Conservation (phyloP, 2,888 invertebrate genomes). For the Xestia c-nigrum region DNA sequence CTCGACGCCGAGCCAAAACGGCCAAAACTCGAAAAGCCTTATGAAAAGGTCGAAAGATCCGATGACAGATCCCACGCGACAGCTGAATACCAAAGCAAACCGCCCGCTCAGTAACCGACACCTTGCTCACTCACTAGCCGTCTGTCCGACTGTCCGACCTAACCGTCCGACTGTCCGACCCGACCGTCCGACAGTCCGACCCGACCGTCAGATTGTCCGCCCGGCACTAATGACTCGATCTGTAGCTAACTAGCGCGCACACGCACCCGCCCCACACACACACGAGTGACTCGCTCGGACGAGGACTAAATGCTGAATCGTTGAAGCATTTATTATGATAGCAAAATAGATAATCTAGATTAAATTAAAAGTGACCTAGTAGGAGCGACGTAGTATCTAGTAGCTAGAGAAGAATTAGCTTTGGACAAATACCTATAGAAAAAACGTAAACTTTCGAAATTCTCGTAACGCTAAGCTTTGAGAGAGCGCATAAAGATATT, state of each 20-base stretch:
- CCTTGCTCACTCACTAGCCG: conserved; percentile 73
- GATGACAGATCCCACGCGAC: conserved; percentile 87
- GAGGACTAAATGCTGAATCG: conserved; percentile 79
- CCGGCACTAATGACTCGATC: conserved; percentile 63
- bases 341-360: conserved; percentile 79
- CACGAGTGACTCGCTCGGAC: conserved; percentile 69
- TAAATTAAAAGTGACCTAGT: conserved; percentile 81
- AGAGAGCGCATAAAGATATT: conserved; percentile 87
- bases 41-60: conserved; percentile 90
- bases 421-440: conserved; percentile 72
- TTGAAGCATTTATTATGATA: conserved; percentile 85
- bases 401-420: conserved; percentile 81
- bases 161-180: conserved; percentile 9
- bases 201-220: conserved; percentile 27
- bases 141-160: conserved; percentile 26
- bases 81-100: conserved; percentile 85
- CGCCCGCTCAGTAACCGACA: conserved; percentile 80
- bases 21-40: conserved; percentile 91
- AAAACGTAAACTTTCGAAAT: conserved; percentile 73
- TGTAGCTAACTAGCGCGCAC: conserved; percentile 55
- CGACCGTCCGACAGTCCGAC: neutral
- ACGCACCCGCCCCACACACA: conserved; percentile 40
- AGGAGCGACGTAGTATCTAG: conserved; percentile 81
- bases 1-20: conserved; percentile 95
- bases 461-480: conserved; percentile 82